Conservation (phyloP, 2,888 invertebrate genomes). For the Alviniconcha strummeri region DNA sequence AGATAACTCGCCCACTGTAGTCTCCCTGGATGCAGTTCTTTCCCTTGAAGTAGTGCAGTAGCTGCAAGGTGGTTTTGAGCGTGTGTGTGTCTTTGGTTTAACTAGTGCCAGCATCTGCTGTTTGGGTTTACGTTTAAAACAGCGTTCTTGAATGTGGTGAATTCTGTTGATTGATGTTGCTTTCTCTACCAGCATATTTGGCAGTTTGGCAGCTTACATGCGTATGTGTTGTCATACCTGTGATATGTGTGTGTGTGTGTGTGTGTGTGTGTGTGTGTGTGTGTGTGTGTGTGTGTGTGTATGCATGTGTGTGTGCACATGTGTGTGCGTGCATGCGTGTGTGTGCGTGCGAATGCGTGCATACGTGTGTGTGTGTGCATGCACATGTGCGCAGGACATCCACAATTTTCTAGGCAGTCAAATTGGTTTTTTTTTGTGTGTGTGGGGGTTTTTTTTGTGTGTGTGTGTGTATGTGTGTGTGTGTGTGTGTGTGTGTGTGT, state of each 20-base stretch:
- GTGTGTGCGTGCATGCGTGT: neutral
- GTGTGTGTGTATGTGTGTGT: neutral
- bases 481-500: neutral
- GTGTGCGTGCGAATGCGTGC: neutral
- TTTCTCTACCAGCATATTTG: too few species aligned
- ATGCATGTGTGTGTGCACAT: neutral
- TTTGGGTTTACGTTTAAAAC: too few species aligned
- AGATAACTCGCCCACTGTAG: neutral
- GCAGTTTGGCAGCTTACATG: neutral
- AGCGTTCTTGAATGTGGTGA: too few species aligned
- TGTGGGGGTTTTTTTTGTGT: neutral
- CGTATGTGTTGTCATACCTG: neutral
- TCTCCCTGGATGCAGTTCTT: neutral
- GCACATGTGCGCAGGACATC: too few species aligned
- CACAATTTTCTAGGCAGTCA: too few species aligned
- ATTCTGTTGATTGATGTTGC: too few species aligned
- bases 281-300: constrained; percentile 1
- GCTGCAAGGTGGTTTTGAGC: neutral
- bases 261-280: neutral
- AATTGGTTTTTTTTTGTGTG: too few species aligned
- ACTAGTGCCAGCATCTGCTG: too few species aligned
- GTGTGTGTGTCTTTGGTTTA: too few species aligned
- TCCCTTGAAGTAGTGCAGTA: neutral
- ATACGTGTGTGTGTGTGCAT: neutral
- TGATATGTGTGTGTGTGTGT: neutral